phyloP scores from a whole-genome alignment of 64 coral and sea anemone genomes.

The Porites australiensis region DNA sequence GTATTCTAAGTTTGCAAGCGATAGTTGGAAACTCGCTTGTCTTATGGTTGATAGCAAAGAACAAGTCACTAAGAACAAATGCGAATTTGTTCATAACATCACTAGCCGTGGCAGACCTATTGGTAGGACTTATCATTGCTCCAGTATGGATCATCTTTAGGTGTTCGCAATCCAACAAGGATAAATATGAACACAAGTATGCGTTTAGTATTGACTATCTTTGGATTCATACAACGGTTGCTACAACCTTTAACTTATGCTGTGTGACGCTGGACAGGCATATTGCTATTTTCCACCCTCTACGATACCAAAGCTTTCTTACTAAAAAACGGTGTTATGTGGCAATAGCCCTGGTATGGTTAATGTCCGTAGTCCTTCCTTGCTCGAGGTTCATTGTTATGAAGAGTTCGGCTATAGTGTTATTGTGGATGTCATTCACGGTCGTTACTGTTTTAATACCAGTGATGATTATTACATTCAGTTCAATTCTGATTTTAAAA shows the following conservation, averaged over 20 bases:
- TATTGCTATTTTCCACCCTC: neutral
- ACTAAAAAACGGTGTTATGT: slow-evolving; percentile 1
- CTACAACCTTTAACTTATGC: slow-evolving; percentile 18
- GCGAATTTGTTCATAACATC: neutral
- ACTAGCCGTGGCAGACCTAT: neutral
- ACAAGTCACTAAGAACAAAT: neutral
- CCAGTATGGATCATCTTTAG: neutral
- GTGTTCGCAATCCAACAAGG: neutral
- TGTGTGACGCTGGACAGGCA: neutral
- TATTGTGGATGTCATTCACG: neutral
- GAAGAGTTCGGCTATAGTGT: neutral
- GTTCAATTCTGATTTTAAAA: neutral
- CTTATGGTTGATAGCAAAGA: slow-evolving; percentile 5
- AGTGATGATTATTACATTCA: neutral
- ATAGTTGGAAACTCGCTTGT: neutral
- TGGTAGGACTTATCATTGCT: neutral
- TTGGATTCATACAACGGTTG: slow-evolving; percentile 18
- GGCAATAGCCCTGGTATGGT: neutral
- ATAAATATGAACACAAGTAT: neutral
- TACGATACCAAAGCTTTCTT: neutral
- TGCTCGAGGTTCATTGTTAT: neutral
- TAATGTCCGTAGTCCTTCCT: neutral
- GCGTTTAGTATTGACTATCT: neutral
- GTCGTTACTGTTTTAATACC: slow-evolving; percentile 9
- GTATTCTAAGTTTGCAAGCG: neutral